Conservation (phyloP, 2,113 vertebrate genomes). For the Tragelaphus imberbis region DNA sequence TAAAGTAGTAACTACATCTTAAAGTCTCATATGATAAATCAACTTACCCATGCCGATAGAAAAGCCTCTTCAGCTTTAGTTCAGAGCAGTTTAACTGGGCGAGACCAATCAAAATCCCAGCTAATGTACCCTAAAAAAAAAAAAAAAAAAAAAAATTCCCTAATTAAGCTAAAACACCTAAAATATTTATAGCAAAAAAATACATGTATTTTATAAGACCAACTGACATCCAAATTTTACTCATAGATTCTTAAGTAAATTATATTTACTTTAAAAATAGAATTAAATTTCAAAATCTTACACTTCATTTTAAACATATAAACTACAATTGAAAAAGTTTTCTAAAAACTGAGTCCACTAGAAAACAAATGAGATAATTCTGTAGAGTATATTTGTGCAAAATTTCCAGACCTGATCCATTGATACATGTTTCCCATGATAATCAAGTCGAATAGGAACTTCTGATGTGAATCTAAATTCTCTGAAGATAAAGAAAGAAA, state of each 20-base stretch:
- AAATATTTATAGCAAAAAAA: not conserved
- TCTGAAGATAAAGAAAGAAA: constrained; percentile 75
- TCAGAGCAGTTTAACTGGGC: constrained; percentile 98
- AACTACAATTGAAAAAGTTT: not conserved
- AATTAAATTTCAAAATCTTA: constrained; percentile 10
- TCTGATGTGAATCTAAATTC: constrained; percentile 98
- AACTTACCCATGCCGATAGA: constrained; percentile 94
- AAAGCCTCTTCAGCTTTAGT: constrained; percentile 92
- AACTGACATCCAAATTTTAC: not conserved
- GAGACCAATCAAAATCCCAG: constrained; percentile 95
- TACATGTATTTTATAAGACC: not conserved
- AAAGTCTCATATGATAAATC: not conserved
- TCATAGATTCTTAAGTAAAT: not conserved
- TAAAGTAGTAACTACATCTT: not conserved
- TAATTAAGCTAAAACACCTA: not conserved
- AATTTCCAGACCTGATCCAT: constrained; percentile 88
- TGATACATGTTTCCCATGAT: constrained; percentile 96
- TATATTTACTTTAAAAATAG: constrained; percentile 37
- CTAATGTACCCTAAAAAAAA: constrained; percentile 89
- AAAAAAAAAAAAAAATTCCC: not conserved
- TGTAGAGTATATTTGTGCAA: not conserved
- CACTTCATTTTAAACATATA: not conserved
- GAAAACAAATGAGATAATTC: not conserved
- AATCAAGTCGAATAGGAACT: constrained; percentile 97
- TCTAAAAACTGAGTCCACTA: not conserved